These are phyloP conservation scores for Bucorvus abyssinicus DNA, from an alignment of 2,797 vertebrate genomes.

Conservation along the genomic window DNA sequence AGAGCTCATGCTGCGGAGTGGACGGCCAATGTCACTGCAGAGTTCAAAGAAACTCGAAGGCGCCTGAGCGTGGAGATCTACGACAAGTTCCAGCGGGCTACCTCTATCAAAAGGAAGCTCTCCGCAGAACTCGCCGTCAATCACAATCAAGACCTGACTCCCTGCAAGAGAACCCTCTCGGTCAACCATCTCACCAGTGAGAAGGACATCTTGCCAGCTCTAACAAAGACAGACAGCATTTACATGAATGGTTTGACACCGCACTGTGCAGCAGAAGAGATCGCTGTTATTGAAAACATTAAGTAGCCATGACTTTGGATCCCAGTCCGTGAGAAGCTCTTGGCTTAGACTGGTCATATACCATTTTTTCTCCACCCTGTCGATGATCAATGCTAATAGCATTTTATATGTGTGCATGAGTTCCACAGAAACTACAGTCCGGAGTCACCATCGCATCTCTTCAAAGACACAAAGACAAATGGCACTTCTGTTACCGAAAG, in stretches of 20 bases:
- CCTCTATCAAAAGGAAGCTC: slow-evolving; percentile 95
- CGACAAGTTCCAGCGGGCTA: slow-evolving; percentile 95
- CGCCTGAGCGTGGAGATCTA: slow-evolving; percentile 97
- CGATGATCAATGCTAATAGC: slow-evolving; percentile 72
- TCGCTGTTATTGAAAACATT: slow-evolving; percentile 88
- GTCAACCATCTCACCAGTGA: slow-evolving; percentile 90
- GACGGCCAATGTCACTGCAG: slow-evolving; percentile 96
- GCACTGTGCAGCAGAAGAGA: slow-evolving; percentile 87
- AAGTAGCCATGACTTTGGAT: slow-evolving; percentile 77
- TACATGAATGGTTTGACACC: slow-evolving; percentile 97
- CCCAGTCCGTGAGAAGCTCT: slow-evolving; percentile 48
- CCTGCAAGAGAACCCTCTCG: slow-evolving; percentile 91
- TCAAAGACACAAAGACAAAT: slow-evolving; percentile 61
- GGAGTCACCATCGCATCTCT: slow-evolving; percentile 66
- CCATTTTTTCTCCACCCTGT: slow-evolving; percentile 42
- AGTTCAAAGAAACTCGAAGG: slow-evolving; percentile 96
- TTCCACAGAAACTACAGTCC: slow-evolving; percentile 72
- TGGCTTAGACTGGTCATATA: slow-evolving; percentile 70
- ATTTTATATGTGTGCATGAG: slow-evolving; percentile 79
- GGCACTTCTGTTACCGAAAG: slow-evolving; percentile 61
- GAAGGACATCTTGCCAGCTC: slow-evolving; percentile 82
- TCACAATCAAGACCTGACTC: slow-evolving; percentile 90
- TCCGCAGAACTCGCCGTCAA: slow-evolving; percentile 90
- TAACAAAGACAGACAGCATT: slow-evolving; percentile 90
- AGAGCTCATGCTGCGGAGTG: slow-evolving; percentile 95